These are phyloP conservation scores for Empis stercorea DNA, from an alignment of 2,888 invertebrate species.

Conservation along the genomic window DNA sequence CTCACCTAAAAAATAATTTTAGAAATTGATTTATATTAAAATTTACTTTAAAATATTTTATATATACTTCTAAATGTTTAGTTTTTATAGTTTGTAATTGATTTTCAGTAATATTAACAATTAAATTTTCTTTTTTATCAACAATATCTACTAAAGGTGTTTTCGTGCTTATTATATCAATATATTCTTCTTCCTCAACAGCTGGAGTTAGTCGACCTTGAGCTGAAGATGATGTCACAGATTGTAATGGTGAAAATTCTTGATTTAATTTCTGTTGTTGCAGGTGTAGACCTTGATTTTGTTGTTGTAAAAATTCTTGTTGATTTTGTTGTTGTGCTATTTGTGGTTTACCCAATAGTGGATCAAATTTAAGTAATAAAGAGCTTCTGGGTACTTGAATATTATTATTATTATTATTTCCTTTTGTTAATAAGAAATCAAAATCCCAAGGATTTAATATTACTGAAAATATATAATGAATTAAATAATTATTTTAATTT, in stretches of 20 bases:
- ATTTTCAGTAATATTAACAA: background rate
- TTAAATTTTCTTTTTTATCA: background rate
- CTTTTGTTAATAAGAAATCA: constrained; percentile 35
- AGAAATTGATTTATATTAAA: background rate
- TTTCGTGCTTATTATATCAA: constrained; percentile 7
- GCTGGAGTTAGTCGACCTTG: constrained; percentile 25
- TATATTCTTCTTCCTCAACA: constrained; percentile 26
- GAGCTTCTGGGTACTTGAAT: constrained; percentile 31
- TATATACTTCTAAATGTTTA: background rate
- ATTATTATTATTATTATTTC: constrained; percentile 24
- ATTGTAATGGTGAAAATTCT: constrained; percentile 3
- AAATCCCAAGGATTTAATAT: constrained; percentile 34
- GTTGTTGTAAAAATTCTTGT: background rate
- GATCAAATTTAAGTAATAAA: constrained; percentile 34
- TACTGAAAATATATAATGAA: constrained; percentile 19
- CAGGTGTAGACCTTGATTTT: constrained; percentile 12
- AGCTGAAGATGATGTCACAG: background rate
- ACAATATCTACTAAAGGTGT: background rate
- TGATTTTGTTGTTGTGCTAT: constrained; percentile 14
- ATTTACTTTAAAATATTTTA: background rate
- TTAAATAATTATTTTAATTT: constrained; percentile 1
- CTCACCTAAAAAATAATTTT: background rate
- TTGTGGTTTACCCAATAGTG: constrained; percentile 30
- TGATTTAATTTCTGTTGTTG: constrained; percentile 12
- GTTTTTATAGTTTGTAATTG: background rate